Conservation (phyloP, 2,797 vertebrate genomes). For the Sebastes hopkinsi region DNA sequence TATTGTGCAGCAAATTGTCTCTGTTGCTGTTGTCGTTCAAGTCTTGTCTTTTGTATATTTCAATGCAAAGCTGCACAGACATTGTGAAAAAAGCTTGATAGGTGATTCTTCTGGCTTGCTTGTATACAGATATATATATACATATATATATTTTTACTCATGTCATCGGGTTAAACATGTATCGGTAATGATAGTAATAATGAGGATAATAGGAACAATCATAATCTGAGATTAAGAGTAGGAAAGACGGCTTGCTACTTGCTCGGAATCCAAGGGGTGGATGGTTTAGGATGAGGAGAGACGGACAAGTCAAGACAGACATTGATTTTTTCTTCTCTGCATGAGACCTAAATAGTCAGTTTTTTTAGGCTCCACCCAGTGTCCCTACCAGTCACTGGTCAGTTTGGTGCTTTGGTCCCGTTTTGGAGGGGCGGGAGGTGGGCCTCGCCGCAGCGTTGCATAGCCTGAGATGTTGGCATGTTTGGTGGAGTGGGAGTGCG, state of each 20-base stretch:
- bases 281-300: constrained; percentile 45
- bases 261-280: constrained; percentile 42
- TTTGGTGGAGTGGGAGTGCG: constrained; percentile 80
- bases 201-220: constrained; percentile 68
- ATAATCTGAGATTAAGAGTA: constrained; percentile 69
- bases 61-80: constrained; percentile 80
- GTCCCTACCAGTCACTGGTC: constrained; percentile 89
- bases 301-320: constrained; percentile 47
- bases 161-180: constrained; percentile 72
- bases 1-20: constrained; percentile 66
- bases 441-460: constrained; percentile 95
- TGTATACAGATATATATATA: constrained; percentile 57
- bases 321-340: constrained; percentile 47
- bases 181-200: constrained; percentile 63
- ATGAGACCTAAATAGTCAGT: constrained; percentile 37
- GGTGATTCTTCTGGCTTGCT: constrained; percentile 74
- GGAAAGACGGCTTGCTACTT: constrained; percentile 61
- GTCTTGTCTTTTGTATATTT: constrained; percentile 66
- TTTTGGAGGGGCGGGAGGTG: constrained; percentile 93
- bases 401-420: constrained; percentile 99
- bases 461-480: constrained; percentile 95
- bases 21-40: constrained; percentile 52
- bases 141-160: constrained; percentile 44
- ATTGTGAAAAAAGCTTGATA: constrained; percentile 78
- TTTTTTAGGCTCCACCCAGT: constrained; percentile 40